Base-by-base conservation (phyloP, 2,113 vertebrate genomes). In the human region DNA sequence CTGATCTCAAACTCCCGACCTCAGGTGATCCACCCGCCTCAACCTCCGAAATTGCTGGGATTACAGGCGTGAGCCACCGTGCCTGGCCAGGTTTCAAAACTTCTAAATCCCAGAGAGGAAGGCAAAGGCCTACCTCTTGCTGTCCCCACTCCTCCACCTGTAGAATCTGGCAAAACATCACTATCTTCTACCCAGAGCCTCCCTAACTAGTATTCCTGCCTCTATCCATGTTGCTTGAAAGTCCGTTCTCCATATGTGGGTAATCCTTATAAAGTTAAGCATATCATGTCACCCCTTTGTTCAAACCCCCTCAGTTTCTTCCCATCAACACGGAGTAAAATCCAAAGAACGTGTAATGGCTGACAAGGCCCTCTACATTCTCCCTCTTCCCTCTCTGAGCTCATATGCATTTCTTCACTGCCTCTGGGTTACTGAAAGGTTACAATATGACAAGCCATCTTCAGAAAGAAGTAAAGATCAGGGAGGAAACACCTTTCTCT, bases 401-500 rank as follows among this genome's bases (percentile, higher is more conserved):
- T 55, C 40, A 64, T 14, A 14, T 50, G n/a, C 2, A 4, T 70
- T 64, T 87, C n/a, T 89, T 64, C 50, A 25, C 16, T 64, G 4
- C 22, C 66, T 85, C 10, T 25, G 45, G 38, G 25, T 75, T 76
- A 78, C 16, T 30, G 32, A 75, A 40, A 89, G 40, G 35, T 75
- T 83, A 90, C 7, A 59, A 87, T 45, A 86, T 25, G 89, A 79
- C 2, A 93, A 88, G 25, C 7, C 18, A 68, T 93, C 73, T 79
- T 95, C 43, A 93, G 32, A 93, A 94, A 80, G 78, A 97, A 70
- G 20, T 14, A 80, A 93, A 95, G 35, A 38, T 83, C n/a, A 82
- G 55, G 38, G 30, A 84, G 8, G 7, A 50, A 91, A 76, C 4
- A 30, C 11, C 38, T 93, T 90, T 1, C 40, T 57, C 27, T 48